Evolutionary conservation across 2,113 vertebrate species (phyloP).

Genomic region (Caracal caracal): DNA sequence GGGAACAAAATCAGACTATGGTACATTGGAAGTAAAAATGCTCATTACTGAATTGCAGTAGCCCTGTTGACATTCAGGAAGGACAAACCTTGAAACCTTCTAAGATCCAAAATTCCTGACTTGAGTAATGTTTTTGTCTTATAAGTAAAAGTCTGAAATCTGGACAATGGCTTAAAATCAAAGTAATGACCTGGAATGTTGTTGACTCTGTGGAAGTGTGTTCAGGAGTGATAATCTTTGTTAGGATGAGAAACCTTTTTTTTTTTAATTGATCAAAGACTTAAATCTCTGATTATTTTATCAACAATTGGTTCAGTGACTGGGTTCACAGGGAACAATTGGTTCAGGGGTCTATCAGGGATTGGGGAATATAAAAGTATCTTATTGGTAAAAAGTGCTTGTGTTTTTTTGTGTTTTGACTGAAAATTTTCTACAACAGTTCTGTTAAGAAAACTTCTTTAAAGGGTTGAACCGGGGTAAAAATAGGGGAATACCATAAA

Average conservation of each 20-base stretch:
- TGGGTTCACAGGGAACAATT: neutral
- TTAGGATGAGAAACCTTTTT: neutral
- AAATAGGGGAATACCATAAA: neutral
- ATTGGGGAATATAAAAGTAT: neutral
- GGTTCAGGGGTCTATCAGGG: neutral
- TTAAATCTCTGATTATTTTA: conserved; percentile 26
- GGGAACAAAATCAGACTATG: neutral
- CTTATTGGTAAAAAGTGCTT: neutral
- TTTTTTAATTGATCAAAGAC: conserved; percentile 47
- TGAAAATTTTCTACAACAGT: neutral
- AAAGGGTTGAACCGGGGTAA: neutral
- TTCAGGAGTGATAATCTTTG: conserved; percentile 59
- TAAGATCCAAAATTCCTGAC: neutral
- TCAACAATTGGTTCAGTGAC: neutral
- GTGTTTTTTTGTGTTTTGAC: neutral
- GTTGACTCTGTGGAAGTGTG: conserved; percentile 44
- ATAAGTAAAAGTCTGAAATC: conserved; percentile 29
- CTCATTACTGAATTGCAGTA: neutral
- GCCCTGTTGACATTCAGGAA: conserved; percentile 34
- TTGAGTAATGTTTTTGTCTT: conserved; percentile 4
- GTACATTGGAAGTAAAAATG: conserved; percentile 35
- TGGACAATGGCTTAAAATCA: conserved; percentile 61
- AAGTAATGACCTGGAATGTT: neutral
- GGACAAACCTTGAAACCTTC: conserved; percentile 1
- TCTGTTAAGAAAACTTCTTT: neutral